Base-by-base conservation (phyloP, 2,797 vertebrate genomes). In the Steatocranus sp. region DNA sequence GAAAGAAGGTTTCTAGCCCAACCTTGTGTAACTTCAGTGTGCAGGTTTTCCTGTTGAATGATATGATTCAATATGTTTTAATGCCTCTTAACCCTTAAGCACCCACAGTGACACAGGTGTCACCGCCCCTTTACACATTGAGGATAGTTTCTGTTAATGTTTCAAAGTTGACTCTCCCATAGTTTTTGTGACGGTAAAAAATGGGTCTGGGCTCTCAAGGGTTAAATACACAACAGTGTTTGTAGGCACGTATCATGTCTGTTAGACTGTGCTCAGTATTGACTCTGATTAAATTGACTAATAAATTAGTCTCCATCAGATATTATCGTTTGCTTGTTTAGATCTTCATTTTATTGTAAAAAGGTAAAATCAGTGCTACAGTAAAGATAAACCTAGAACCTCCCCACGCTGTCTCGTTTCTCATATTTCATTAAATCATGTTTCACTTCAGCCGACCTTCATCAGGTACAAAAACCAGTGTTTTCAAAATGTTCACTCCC, bases 341-440 rank as follows among this genome's bases (percentile, higher is more conserved):
- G 0, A 17, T 68, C 36, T 17, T 43, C 36, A 9, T 66, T 66
- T 66, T 25, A 0, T 15, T 23, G 36, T 41, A 25, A 41, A 41
- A 23, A 23, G 34, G 4, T 58, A 0, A 61, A 36, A 0, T 41
- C n/a, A 38, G 34, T 3, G 12, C 3, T 6, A 66, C 7, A 23
- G 20, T 41, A 4, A 25, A 66, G 36, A 66, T 0, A 6, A 68
- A 25, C 36, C 3, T 4, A 30, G 53, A 34, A 58, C 56, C 17
- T 61, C 10, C 30, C 17, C 56, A n/a, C 30, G 2, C 1, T 0
- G 1, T 0, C 17, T 61, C 6, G 2, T 58, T 61, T 34, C 56
- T 61, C 17, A 11, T 34, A 34, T 61, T 34, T 34, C n/a, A 34
- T 61, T 61, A n/a, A 34, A 61, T 12, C 56, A 61, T 34, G 6